A percentile compares a stretch with the other conserved stretches of the same genome.
Evolutionary conservation across 2,888 invertebrate genomes (phyloP).

Genomic region (Lithophane socia): DNA sequence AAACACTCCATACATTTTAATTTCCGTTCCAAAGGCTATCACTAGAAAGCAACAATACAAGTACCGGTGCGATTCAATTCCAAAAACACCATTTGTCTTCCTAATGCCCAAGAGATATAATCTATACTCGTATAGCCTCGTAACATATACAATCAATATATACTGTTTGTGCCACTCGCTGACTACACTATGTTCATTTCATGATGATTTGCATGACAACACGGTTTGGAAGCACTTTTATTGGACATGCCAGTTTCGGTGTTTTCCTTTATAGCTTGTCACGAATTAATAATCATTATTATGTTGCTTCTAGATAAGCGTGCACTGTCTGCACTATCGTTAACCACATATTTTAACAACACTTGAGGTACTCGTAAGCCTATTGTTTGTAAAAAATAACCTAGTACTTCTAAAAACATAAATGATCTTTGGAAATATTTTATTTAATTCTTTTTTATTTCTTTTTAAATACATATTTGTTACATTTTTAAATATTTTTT

Average conservation of each 20-base stretch:
- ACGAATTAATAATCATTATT: not conserved
- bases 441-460: too few species aligned
- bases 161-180: constrained; percentile 61
- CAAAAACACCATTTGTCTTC: constrained; percentile 66
- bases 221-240: not conserved
- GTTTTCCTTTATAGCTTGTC: not conserved
- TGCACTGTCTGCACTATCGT: not conserved
- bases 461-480: too few species aligned
- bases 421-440: too few species aligned
- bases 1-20: not conserved
- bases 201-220: constrained; percentile 23
- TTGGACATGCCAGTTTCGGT: not conserved
- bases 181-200: constrained; percentile 38
- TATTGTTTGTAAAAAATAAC: not conserved
- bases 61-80: constrained; percentile 48
- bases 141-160: constrained; percentile 69
- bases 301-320: not conserved
- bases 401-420: too few species aligned
- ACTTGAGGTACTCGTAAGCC: not conserved
- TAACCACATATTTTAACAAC: not conserved
- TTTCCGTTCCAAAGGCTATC: constrained; percentile 10
- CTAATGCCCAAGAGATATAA: constrained; percentile 64
- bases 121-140: constrained; percentile 66
- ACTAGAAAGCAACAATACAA: constrained; percentile 8
- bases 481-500: too few species aligned